Evolutionary conservation across 2,113 vertebrate genomes (phyloP), one percentile per base, ranked within the genome.

Genomic region (Opisthocomus hoazin): DNA sequence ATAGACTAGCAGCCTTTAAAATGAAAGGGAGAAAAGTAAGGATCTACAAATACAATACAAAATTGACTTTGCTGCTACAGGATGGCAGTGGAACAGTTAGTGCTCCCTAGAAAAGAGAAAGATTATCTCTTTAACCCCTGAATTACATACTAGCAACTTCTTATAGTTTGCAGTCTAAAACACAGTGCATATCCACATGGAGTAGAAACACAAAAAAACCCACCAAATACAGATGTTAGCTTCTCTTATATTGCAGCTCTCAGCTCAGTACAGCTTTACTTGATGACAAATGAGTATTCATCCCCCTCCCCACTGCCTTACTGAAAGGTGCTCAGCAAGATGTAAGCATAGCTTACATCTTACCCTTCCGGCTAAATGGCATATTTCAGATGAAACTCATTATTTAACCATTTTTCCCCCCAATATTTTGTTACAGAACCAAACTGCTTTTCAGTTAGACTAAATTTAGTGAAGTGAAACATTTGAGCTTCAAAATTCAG

Each of bases 1-100:
- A 96, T 37, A 99, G 98, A 84, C 99, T 99, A 37, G 98, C 99
- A 51, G 99, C 99, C 99, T 99, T 76, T 69, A 54, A 75, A n/a
- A 86, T 11, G 71, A 90, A 73, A 85, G 63, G 18, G 39, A 81
- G 45, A 63, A 73, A 43, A 92, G 14, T 18, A 51, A 36, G 12
- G 26, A 36, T 41, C 21, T 45, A 60, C 17, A 46, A 69, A 41
- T 4, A 11, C 1, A 63, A 66, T 4, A 46, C n/a, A 36, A 9
- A 64, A n/a, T 3, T 9, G 27, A n/a, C n/a, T 45, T 26, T 9
- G 32, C 26, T 41, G 3, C 46, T 54, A 5, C 23, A 61, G 22
- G 37, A 58, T 11, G 10, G 29, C 24, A 26, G 76, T 13, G 27
- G 16, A 84, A 36, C 12, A n/a, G 63, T n/a, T 8, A 23, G 23